Conservation (phyloP, 2,888 invertebrate genomes). For the Ormyrus thymus region DNA sequence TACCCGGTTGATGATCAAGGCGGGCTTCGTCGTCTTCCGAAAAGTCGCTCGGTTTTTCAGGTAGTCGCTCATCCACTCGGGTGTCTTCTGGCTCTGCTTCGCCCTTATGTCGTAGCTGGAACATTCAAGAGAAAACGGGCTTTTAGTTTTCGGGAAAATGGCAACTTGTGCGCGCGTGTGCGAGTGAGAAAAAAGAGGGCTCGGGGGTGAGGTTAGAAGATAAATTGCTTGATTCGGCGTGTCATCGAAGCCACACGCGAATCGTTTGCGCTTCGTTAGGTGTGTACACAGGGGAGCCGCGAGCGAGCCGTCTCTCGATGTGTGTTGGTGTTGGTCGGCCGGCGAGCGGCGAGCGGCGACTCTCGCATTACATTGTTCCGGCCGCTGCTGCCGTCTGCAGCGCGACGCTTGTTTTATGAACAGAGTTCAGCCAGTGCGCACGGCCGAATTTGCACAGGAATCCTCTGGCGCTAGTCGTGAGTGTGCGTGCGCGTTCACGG, state of each 20-base stretch:
- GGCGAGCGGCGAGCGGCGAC: not conserved
- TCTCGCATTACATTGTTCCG: constrained; percentile 2
- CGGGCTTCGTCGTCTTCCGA: constrained; percentile 82
- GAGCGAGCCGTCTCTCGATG: not conserved
- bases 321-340: too few species aligned
- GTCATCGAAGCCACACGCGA: not conserved
- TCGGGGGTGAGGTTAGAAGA: not conserved
- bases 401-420: not conserved
- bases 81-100: constrained; percentile 77
- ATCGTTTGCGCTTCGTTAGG: not conserved
- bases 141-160: not conserved
- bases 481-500: too few species aligned
- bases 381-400: constrained; percentile 9
- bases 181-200: not conserved
- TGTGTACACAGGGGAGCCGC: not conserved
- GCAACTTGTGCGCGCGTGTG: not conserved
- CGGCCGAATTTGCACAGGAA: constrained; percentile 5
- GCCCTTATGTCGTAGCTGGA: constrained; percentile 84
- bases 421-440: not conserved
- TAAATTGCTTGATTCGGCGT: constrained; percentile 25
- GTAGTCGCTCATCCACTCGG: constrained; percentile 84
- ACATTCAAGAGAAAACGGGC: constrained; percentile 61
- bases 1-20: constrained; percentile 82
- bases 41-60: constrained; percentile 83
- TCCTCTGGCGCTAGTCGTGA: too few species aligned